Conservation (phyloP, 2,113 vertebrate genomes). For the Hoplias malabaricus region DNA sequence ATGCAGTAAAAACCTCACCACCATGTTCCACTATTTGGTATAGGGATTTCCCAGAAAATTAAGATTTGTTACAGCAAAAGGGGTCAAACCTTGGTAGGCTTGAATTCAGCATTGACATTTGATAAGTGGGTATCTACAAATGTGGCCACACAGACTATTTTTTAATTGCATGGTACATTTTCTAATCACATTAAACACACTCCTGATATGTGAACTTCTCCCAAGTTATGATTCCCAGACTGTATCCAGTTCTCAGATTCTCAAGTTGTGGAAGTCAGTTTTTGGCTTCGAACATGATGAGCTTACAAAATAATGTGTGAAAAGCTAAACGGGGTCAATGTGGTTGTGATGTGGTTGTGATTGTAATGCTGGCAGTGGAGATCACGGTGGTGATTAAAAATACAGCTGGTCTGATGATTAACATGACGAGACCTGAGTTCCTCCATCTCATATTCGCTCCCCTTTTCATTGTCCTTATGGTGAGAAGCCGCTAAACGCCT, state of each 20-base stretch:
- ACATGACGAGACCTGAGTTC: slow-evolving; percentile 17
- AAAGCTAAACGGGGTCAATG: neutral
- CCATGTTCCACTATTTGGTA: no score
- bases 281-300: neutral
- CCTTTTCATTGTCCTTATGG: slow-evolving; percentile 47
- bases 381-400: slow-evolving; percentile 15
- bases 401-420: slow-evolving; percentile 12
- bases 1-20: no score
- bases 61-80: no score
- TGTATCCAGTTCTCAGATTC: neutral
- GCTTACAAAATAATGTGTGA: neutral
- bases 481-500: slow-evolving; percentile 47
- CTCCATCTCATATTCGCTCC: slow-evolving; percentile 41
- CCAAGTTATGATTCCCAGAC: neutral
- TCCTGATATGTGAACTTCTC: neutral
- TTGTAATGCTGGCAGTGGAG: slow-evolving; percentile 14
- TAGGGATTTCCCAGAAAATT: no score
- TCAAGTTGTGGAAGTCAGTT: neutral
- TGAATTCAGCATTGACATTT: no score
- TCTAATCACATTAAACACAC: no score
- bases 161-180: no score
- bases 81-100: no score
- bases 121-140: no score
- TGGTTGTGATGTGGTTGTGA: slow-evolving; percentile 2
- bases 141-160: no score